Conservation (phyloP, 2,888 invertebrate genomes). For the Drosophila nr. medialis region DNA sequence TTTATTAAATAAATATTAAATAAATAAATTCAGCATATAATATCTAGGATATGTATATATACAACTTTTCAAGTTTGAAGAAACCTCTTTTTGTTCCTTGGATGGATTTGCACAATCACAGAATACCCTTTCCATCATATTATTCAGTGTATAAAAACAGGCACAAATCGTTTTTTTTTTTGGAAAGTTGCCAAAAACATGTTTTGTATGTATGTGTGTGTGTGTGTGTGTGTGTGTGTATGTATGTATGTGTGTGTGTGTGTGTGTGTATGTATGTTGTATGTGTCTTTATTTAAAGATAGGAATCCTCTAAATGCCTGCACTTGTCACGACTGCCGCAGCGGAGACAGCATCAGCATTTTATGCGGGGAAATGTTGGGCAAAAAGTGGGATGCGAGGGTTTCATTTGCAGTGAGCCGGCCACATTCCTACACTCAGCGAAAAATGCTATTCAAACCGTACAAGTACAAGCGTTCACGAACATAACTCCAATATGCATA, state of each 20-base stretch:
- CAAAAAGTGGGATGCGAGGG: constrained; percentile 25
- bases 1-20: too few species aligned
- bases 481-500: background rate
- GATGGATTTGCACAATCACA: background rate
- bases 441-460: background rate
- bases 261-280: background rate
- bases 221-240: background rate
- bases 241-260: constrained; percentile 2
- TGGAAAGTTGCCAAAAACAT: constrained; percentile 11
- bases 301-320: constrained; percentile 30
- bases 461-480: background rate
- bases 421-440: background rate
- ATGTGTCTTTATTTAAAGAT: constrained; percentile 5
- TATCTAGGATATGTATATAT: background rate
- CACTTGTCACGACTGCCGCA: constrained; percentile 34
- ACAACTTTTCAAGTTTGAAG: background rate
- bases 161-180: background rate
- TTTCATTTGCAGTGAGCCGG: background rate
- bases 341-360: background rate
- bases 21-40: too few species aligned
- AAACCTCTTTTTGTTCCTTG: background rate
- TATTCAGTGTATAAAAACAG: background rate
- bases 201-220: too few species aligned
- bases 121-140: background rate
- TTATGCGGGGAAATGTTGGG: constrained; percentile 55